phyloP scores from a whole-genome alignment of 1,140 invertebrate species.

The Meloidogyne floridensis region DNA sequence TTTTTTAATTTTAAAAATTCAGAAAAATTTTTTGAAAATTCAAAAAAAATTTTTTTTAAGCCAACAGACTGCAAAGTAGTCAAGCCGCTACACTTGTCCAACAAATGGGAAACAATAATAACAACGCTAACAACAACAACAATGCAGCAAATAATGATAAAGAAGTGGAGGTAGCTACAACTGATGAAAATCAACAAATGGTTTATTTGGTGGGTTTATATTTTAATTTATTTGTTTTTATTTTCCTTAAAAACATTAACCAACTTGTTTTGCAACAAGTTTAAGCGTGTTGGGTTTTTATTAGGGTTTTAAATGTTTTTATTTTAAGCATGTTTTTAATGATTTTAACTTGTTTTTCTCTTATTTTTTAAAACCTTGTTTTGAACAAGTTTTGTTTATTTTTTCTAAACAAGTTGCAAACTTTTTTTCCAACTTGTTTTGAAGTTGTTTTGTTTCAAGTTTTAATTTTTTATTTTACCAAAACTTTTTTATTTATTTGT shows the following conservation, averaged over 20 bases:
- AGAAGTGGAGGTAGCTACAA: neutral
- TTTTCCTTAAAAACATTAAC: neutral
- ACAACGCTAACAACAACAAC: neutral
- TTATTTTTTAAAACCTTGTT: no score
- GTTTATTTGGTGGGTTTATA: constrained; percentile 18
- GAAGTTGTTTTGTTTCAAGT: no score
- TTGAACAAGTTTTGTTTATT: no score
- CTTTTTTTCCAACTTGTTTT: no score
- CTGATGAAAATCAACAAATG: constrained; percentile 8
- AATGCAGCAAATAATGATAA: neutral
- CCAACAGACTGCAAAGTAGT: constrained; percentile 28
- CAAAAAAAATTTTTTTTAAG: constrained; percentile 17
- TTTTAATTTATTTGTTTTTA: neutral
- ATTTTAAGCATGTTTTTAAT: no score
- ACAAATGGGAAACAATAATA: neutral
- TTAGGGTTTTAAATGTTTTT: no score
- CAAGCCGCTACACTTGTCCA: neutral
- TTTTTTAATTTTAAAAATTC: neutral
- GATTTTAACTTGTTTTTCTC: no score
- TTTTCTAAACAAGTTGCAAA: no score
- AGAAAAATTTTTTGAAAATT: neutral
- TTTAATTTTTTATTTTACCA: no score
- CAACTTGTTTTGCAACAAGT: neutral
- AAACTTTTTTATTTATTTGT: no score
- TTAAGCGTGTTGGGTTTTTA: neutral